These are phyloP conservation scores for Chrysomallon squamiferum DNA, from an alignment of 1,140 invertebrate genomes.

Conservation along the genomic window DNA sequence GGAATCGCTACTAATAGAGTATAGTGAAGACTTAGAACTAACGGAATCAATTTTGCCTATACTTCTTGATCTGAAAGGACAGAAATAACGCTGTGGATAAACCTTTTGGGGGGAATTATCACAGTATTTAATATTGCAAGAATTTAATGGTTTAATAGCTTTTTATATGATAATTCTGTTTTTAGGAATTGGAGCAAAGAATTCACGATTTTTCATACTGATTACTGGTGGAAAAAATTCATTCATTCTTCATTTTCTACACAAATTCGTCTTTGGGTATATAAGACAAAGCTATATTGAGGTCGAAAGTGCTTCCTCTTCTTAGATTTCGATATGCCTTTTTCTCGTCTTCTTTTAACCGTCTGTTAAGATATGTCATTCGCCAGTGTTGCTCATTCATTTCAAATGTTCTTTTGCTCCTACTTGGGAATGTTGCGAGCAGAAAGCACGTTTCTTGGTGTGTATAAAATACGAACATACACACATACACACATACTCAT, in stretches of 20 bases:
- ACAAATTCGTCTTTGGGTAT: neutral
- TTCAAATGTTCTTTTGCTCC: too few species aligned
- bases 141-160: neutral
- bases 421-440: neutral
- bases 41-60: too few species aligned
- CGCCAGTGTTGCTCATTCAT: too few species aligned
- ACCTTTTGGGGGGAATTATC: neutral
- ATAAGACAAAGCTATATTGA: neutral
- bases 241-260: neutral
- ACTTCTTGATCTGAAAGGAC: too few species aligned
- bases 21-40: too few species aligned
- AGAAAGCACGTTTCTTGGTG: neutral
- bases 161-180: neutral
- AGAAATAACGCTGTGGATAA: too few species aligned
- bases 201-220: neutral
- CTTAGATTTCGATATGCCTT: neutral
- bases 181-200: neutral
- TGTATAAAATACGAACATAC: too few species aligned
- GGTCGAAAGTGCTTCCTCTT: neutral
- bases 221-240: neutral
- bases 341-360: neutral
- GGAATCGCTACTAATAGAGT: too few species aligned
- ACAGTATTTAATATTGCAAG: neutral
- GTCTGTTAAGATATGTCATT: neutral
- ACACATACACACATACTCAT: too few species aligned